These are phyloP conservation scores for Beaufortia kweichowensis DNA, from an alignment of 2,113 vertebrate species.

Conservation along the genomic window DNA sequence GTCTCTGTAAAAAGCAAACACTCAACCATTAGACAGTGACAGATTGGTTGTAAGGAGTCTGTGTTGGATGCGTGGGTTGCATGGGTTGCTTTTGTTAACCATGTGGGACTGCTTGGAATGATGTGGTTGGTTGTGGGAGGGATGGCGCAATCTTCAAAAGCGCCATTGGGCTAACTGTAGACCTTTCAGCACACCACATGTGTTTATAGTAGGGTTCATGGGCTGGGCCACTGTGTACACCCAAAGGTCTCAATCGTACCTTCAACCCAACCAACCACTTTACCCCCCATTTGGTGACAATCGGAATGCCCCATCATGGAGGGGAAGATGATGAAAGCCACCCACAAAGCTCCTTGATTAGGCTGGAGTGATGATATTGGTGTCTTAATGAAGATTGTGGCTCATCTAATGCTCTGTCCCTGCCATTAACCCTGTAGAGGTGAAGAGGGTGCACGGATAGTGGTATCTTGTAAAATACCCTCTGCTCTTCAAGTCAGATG, in stretches of 20 bases:
- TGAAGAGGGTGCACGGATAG: constrained; percentile 39
- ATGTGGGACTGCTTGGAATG: constrained; percentile 52
- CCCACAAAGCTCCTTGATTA: constrained; percentile 46
- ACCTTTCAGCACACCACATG: constrained; percentile 56
- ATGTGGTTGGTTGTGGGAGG: constrained; percentile 53
- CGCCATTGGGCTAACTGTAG: constrained; percentile 46
- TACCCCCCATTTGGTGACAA: constrained; percentile 43
- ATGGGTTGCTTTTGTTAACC: constrained; percentile 38
- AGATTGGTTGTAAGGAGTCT: constrained; percentile 30
- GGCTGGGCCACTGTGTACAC: constrained; percentile 51
- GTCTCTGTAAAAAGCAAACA: constrained; percentile 31
- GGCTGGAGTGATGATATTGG: constrained; percentile 33
- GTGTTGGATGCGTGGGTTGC: constrained; percentile 26
- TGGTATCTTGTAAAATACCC: constrained; percentile 38
- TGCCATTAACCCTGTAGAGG: constrained; percentile 42
- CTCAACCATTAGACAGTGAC: constrained; percentile 10
- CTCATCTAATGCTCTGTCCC: constrained; percentile 51
- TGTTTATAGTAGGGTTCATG: constrained; percentile 56
- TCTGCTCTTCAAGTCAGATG: neutral
- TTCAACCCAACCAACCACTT: constrained; percentile 39
- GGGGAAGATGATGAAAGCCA: constrained; percentile 45
- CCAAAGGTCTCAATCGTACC: constrained; percentile 50
- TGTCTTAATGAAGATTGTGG: constrained; percentile 44
- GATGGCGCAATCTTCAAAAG: constrained; percentile 51
- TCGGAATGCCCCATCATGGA: constrained; percentile 54